Evolutionary conservation across 2,113 vertebrate genomes (phyloP).

Genomic region (Microcebus murinus): DNA sequence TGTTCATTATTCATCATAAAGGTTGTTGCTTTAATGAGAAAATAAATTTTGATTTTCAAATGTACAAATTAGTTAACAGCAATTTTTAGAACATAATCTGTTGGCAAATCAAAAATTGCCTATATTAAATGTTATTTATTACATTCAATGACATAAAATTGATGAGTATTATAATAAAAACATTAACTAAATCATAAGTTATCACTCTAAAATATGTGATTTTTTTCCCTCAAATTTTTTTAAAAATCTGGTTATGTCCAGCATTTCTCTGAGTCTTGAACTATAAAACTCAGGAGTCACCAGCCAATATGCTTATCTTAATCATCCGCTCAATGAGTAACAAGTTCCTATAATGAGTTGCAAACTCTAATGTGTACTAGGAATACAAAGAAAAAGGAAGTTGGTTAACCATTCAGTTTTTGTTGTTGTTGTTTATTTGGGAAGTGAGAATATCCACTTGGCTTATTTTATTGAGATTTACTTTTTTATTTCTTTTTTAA

Average conservation of each 20-base stretch:
- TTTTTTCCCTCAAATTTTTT: background rate
- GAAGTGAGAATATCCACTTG: background rate
- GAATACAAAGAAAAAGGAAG: background rate
- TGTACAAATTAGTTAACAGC: constrained; percentile 2
- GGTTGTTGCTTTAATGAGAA: background rate
- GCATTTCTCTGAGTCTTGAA: background rate
- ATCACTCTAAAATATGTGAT: background rate
- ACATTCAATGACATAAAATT: background rate
- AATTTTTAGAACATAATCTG: constrained; percentile 17
- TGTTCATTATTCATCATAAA: background rate
- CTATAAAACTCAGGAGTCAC: background rate
- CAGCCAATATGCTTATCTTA: background rate
- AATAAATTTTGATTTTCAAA: background rate
- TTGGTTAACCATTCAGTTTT: background rate
- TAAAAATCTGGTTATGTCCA: background rate
- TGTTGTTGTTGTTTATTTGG: background rate
- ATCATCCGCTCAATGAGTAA: background rate
- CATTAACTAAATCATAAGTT: background rate
- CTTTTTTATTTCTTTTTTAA: background rate
- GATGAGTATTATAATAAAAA: background rate
- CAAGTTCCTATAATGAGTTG: background rate
- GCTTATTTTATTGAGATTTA: background rate
- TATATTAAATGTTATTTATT: background rate
- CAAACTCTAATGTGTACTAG: background rate
- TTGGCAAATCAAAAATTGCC: background rate